Evolutionary conservation across 1,140 invertebrate species (phyloP), one percentile per base, ranked within the genome.

Genomic region (Campoletis sonorensis): DNA sequence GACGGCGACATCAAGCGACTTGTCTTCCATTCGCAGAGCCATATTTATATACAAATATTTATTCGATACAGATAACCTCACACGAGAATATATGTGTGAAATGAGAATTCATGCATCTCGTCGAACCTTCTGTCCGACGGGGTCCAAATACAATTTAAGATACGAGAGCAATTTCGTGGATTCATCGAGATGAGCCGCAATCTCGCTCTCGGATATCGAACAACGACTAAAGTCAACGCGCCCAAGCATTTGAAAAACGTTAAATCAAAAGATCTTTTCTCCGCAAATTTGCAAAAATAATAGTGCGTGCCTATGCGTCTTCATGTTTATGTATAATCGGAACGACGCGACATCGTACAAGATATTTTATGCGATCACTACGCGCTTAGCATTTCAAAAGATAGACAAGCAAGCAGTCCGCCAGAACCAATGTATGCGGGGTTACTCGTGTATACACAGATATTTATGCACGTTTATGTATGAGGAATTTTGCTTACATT

Each of bases 331-430:
- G 51, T 61, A 40, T 64, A 61, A 77, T 37, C 49, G 73, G 51
- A 40, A 61, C 73, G 51, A 77, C 4, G 49, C 27, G 49, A 75
- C 30, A n/a, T 27, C 7, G 30, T 49, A 58, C 27, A 75, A 75
- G 72, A 75, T 51, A 58, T 58, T 75, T 27, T 75, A 23, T 49
- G 45, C 45, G 45, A 51, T 75, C 72, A 79, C 16, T 81, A 81
- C 79, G 71, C 51, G 23, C 54, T 80, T 68, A 81, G 72, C 80
- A 81, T 81, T 78, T 81, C 40, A 77, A 70, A n/a, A 77, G 72
- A 18, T 49, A 58, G 49, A 75, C 23, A 51, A 75, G 37, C 33
- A 10, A 73, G n/a, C 33, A 71, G 27, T n/a, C 71, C 49, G 21
- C 27, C 27, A 33, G 23, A 33, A 40, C 37, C 49, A 26, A 23